Conservation (phyloP, 2,888 invertebrate genomes). For the Ypsolopha sequella region DNA sequence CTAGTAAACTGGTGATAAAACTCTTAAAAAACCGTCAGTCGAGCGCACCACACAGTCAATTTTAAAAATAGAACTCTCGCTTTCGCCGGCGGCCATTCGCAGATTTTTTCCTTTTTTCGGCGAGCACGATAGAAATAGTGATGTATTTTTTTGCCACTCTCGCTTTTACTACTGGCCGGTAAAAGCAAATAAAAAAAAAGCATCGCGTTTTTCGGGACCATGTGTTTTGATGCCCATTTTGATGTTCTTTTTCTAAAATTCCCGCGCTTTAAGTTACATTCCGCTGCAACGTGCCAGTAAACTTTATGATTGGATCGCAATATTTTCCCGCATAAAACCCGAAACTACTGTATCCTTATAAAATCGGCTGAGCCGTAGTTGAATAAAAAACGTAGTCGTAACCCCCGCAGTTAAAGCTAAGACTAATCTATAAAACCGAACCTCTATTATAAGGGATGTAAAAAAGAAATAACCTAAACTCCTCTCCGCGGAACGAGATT, state of each 20-base stretch:
- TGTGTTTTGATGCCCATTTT: constrained; percentile 23
- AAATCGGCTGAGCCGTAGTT: background rate
- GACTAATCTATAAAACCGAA: constrained; percentile 9
- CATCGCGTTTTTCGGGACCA: constrained; percentile 35
- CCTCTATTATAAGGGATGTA: constrained; percentile 7
- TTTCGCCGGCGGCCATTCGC: constrained; percentile 34
- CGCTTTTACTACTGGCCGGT: constrained; percentile 56
- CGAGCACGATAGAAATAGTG: constrained; percentile 63
- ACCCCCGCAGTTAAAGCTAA: constrained; percentile 6
- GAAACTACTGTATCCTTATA: background rate
- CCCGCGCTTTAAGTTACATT: background rate
- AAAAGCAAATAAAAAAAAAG: constrained; percentile 63
- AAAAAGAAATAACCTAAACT: constrained; percentile 7
- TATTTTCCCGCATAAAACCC: constrained; percentile 1
- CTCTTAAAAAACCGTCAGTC: background rate
- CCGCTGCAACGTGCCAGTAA: background rate
- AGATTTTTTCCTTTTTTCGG: constrained; percentile 42
- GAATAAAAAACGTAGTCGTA: constrained; percentile 4
- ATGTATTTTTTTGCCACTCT: constrained; percentile 55
- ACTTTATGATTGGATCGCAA: background rate
- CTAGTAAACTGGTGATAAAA: background rate
- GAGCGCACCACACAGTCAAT: constrained; percentile 38
- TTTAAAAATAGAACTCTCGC: constrained; percentile 62
- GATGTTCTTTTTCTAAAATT: constrained; percentile 29
- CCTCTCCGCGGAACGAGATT: constrained; percentile 6